Conservation (phyloP, 2,888 invertebrate genomes). For the Deilephila porcellus region DNA sequence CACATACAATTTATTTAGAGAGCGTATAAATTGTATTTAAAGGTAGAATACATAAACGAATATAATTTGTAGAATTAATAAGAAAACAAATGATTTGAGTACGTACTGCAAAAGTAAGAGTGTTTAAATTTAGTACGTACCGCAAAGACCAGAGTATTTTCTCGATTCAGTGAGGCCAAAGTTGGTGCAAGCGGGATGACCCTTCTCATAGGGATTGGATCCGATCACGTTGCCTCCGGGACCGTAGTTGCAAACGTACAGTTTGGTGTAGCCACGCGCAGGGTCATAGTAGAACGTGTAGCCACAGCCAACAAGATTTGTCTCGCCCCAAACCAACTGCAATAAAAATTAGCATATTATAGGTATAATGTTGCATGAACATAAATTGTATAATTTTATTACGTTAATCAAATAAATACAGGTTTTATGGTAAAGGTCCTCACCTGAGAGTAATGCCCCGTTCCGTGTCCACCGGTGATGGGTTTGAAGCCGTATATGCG, state of each 20-base stretch:
- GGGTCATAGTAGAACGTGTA: constrained; percentile 92
- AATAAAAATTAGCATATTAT: constrained; percentile 35
- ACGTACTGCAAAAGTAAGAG: not conserved
- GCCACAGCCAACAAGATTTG: constrained; percentile 94
- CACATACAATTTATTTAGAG: constrained; percentile 7
- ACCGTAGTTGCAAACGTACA: constrained; percentile 94
- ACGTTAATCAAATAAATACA: constrained; percentile 28
- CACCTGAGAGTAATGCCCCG: constrained; percentile 95
- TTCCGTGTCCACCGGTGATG: constrained; percentile 87
- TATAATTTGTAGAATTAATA: not conserved
- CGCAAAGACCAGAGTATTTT: constrained; percentile 91
- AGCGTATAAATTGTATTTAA: not conserved
- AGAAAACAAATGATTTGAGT: not conserved
- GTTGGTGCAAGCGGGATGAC: constrained; percentile 88
- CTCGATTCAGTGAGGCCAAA: constrained; percentile 89
- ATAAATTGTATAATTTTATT: not conserved
- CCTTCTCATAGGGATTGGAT: constrained; percentile 90
- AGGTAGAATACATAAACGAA: not conserved
- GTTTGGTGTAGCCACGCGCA: constrained; percentile 89
- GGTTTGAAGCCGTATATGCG: constrained; percentile 86
- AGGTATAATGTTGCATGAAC: constrained; percentile 37
- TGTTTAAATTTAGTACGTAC: constrained; percentile 78
- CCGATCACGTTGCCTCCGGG: constrained; percentile 93
- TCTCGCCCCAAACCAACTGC: constrained; percentile 95
- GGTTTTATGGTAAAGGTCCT: constrained; percentile 40